Percentiles rank a stretch among this genome's conserved stretches.
phyloP scores from a whole-genome alignment of 2,888 invertebrate species.

The Ephialtes manifestator region DNA sequence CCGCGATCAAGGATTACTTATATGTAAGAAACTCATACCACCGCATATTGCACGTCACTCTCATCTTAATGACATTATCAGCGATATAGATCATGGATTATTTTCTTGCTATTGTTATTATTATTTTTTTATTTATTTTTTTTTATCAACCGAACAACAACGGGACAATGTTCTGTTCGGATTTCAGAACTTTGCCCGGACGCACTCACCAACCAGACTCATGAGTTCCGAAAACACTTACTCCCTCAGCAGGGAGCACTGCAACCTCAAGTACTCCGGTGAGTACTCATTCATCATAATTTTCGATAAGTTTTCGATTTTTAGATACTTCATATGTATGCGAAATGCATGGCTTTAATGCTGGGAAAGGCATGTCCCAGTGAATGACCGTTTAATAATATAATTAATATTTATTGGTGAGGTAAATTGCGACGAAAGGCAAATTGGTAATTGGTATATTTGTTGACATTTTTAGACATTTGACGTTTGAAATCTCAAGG shows the following conservation, averaged over 20 bases:
- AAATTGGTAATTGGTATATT: background rate
- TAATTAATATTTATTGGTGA: background rate
- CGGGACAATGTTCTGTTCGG: constrained; percentile 52
- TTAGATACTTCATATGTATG: background rate
- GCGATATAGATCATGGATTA: constrained; percentile 1
- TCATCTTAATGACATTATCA: constrained; percentile 40
- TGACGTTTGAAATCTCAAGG: too few species aligned
- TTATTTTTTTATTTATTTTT: background rate
- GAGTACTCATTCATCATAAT: constrained; percentile 69
- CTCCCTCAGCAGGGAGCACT: constrained; percentile 84
- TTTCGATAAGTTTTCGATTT: background rate
- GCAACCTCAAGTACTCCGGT: constrained; percentile 85
- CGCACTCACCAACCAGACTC: constrained; percentile 85
- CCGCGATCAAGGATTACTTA: constrained; percentile 86
- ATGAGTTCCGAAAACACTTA: constrained; percentile 85
- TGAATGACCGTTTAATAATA: background rate
- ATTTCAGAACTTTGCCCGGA: constrained; percentile 85
- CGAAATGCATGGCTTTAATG: background rate
- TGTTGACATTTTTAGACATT: too few species aligned
- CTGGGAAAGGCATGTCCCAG: background rate
- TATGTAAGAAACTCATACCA: constrained; percentile 82
- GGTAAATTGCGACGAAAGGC: background rate
- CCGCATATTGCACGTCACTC: constrained; percentile 64
- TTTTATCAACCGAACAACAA: background rate
- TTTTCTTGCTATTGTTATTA: background rate